phyloP scores from a whole-genome alignment of 2,888 invertebrate genomes.

The Caenorhabditis sulstoni region DNA sequence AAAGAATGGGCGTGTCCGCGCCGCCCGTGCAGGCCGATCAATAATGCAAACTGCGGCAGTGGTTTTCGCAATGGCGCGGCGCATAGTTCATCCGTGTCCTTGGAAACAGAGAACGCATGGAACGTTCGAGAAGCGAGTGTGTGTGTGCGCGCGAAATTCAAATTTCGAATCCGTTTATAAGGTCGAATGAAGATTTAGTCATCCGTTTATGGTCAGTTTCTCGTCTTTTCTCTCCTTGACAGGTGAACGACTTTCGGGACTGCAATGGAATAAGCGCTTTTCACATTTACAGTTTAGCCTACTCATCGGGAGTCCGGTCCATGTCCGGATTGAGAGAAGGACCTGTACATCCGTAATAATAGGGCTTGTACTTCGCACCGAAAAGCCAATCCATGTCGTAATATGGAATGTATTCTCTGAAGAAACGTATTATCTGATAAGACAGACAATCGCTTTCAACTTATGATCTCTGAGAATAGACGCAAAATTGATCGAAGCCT shows the following conservation, averaged over 20 bases:
- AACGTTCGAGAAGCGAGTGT: conserved; percentile 9
- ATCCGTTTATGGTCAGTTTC: conserved; percentile 24
- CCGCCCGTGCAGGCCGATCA: conserved; percentile 51
- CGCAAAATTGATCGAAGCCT: conserved; percentile 39
- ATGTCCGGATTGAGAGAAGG: conserved; percentile 40
- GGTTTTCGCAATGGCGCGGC: conserved; percentile 16
- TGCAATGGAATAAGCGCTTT: conserved; percentile 21
- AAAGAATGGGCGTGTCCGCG: conserved; percentile 20
- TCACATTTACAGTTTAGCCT: no score
- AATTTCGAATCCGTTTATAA: conserved; percentile 8
- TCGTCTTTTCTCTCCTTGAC: conserved; percentile 15
- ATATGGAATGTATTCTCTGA: conserved; percentile 53
- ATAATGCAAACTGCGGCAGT: conserved; percentile 44
- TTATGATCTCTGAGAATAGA: conserved; percentile 43
- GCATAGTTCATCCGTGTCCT: neutral
- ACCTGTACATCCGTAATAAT: conserved; percentile 52
- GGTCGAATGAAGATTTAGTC: neutral
- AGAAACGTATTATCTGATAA: neutral
- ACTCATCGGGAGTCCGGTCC: conserved; percentile 54
- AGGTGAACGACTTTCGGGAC: conserved; percentile 35
- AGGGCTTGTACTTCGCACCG: conserved; percentile 47
- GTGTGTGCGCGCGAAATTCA: conserved; percentile 1
- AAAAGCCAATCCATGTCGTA: conserved; percentile 54
- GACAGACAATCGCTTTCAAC: neutral
- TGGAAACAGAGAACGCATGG: neutral